These are phyloP conservation scores for Nansenia antarctica DNA, from an alignment of 2,113 vertebrate genomes.

Conservation along the genomic window DNA sequence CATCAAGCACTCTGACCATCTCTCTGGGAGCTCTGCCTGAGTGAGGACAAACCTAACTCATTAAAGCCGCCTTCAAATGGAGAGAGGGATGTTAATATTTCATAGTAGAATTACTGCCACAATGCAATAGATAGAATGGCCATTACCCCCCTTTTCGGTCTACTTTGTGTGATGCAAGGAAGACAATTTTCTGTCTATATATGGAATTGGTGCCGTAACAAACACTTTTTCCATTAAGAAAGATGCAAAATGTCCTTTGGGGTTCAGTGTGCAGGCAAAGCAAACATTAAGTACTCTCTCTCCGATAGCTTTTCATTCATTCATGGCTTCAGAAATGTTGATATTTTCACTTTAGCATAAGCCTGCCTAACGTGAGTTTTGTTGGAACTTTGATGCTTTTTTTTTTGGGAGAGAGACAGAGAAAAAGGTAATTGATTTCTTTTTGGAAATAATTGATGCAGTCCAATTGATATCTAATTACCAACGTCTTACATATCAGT, in stretches of 20 bases:
- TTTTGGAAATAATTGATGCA: no score
- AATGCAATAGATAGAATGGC: conserved; percentile 1
- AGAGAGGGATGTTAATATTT: conserved; percentile 29
- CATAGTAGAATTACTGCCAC: conserved; percentile 25
- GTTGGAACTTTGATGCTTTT: no score
- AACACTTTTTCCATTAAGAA: neutral
- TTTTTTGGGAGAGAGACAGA: no score
- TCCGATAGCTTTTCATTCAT: neutral
- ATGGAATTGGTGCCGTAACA: conserved; percentile 2
- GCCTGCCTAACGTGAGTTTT: neutral
- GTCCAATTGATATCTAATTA: no score
- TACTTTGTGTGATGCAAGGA: neutral
- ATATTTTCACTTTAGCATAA: neutral
- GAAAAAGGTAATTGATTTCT: no score
- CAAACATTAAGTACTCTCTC: neutral
- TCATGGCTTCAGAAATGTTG: neutral
- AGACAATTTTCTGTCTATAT: conserved; percentile 12
- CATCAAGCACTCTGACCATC: conserved; percentile 19
- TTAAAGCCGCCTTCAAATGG: conserved; percentile 15
- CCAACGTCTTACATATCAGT: no score
- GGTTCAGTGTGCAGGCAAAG: neutral
- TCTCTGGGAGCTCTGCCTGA: conserved; percentile 16
- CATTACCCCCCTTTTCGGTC: neutral
- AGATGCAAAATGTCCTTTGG: neutral
- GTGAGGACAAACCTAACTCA: conserved; percentile 30